Base-by-base conservation (phyloP, 2,113 vertebrate genomes). In the Ptilorrhoa leucosticta region DNA sequence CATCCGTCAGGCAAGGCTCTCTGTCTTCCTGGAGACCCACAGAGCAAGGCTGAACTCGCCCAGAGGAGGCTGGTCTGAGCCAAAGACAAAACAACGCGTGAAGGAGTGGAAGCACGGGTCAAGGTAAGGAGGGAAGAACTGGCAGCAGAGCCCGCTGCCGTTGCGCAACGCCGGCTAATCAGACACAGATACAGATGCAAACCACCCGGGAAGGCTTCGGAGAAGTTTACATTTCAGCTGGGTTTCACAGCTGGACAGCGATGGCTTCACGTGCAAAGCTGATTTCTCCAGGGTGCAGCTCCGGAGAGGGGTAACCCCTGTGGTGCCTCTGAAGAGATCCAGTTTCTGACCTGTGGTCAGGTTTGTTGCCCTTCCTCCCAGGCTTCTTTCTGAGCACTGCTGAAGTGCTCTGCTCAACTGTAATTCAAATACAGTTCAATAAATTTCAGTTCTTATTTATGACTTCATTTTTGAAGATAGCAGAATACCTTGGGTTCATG, bases 161-260 rank as follows among this genome's bases (percentile, higher is more conserved):
- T 56, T 76, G 87, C 3, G 0, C 81, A 91, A 39, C 20, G 14
- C 14, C 3, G 20, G 65, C 81, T 91, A 69, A 93, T 76, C 70
- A 50, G 89, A 51, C 70, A 37, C 95, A 91, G 93, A 75, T 13
- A 66, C 68, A 75, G 89, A 65, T 10, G 47, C 44, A 37, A 82
- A 16, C 35, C 10, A 27, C 65, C 65, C 6, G 6, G 11, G 48
- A 91, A 45, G 9, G 5, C 81, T 83, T 44, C 2, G 7, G 73
- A 85, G 77, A 11, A 79, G 83, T 79, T 94, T 53, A 72, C 84
- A 87, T 76, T 87, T 84, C 89, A 94, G 84, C 45, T 53, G 91
- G 40, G 70, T 72, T 89, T 72, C 11, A 13, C 92, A 95, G 87
- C 93, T 94, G 94, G 80, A 84, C 7, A 12, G 63, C 3, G 50